Evolutionary conservation across 2,113 vertebrate genomes (phyloP).

Genomic region (Mionectes macconnelli): DNA sequence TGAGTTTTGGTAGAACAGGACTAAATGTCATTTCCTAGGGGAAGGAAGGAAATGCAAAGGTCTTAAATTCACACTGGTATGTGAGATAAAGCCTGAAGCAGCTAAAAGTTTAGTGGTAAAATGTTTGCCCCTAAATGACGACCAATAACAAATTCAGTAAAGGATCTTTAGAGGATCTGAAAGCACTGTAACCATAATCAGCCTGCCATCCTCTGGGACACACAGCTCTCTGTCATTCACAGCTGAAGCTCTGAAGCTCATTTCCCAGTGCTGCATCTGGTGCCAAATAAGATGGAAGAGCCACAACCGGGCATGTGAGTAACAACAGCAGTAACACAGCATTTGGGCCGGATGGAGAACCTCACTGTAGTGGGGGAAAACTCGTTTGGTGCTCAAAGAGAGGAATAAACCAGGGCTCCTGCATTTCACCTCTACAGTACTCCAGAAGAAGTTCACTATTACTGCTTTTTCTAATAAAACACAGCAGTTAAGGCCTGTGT

Average conservation of each 20-base stretch:
- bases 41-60: neutral
- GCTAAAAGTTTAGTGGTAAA: neutral
- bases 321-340: neutral
- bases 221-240: neutral
- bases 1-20: neutral
- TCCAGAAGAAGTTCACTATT: neutral
- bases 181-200: neutral
- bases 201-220: neutral
- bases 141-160: neutral
- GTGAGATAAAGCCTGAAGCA: neutral
- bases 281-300: neutral
- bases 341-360: rapidly evolving
- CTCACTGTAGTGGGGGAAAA: neutral
- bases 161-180: neutral
- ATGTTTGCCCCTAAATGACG: neutral
- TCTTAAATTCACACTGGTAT: neutral
- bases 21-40: neutral
- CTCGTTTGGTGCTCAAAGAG: neutral
- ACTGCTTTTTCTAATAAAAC: neutral
- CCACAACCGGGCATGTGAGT: rapidly evolving
- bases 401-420: neutral
- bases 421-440: neutral
- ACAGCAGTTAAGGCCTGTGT: neutral
- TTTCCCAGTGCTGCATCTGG: neutral
- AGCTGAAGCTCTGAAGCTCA: neutral